Base-by-base conservation (phyloP, 2,113 vertebrate genomes). In the Crypturellus undulatus region DNA sequence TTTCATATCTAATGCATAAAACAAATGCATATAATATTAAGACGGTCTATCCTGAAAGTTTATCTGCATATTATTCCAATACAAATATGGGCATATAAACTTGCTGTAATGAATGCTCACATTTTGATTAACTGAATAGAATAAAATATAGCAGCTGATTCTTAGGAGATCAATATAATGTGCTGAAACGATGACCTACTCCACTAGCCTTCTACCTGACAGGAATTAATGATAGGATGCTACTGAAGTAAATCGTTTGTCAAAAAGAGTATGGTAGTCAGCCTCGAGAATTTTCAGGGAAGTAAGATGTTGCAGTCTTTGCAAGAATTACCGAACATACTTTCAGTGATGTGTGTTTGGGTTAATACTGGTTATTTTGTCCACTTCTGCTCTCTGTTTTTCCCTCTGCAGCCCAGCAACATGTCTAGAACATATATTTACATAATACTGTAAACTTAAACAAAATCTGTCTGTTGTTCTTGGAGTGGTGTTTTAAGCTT, bases 11-110 rank as follows among this genome's bases (percentile, higher is more conserved):
- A 84, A 92, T 52, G 19, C 28, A 86, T 93, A 87, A 89, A 79
- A 94, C 90, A 92, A 89, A 93, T 86, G 52, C 0, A 0, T 64
- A 25, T 73, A 80, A 72, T 87, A 79, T 13, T 72, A 75, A 82
- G 30, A 14, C 65, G 15, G 58, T 69, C 49, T 67, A 24, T 8
- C 16, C 63, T 82, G 71, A 79, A 94, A 84, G 67, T 81, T 94
- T 94, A 84, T 73, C 56, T 93, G 80, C 93, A 13, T 88, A 45
- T 91, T 73, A 73, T 86, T 95, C 59, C 87, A 75, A 80, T 79
- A 87, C 17, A 58, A 47, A 69, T 92, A 94, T 79, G 87, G 85
- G 80, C 85, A 92, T 86, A 65, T 16, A 93, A 83, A 79, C 79
- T 58, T 84, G 67, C 49, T 90, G 49, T 62, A 90, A 93, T 72